Base-by-base conservation (phyloP, 2,113 vertebrate species). In the Calidris pugnax region DNA sequence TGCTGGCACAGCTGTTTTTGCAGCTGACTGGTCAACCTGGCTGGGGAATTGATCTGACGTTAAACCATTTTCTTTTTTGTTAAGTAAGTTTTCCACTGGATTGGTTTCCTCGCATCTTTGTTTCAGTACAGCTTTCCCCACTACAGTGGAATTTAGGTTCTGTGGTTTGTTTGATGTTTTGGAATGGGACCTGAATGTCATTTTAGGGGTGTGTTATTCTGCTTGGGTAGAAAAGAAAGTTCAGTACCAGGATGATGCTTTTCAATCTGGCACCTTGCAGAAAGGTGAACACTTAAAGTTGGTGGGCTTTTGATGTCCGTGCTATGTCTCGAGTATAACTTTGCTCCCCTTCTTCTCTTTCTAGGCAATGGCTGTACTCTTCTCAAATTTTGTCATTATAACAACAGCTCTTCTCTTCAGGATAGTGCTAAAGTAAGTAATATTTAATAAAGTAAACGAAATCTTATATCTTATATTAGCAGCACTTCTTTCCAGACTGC, bases 351-450 rank as follows among this genome's bases (percentile, higher is more conserved):
- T 63, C 95, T 77, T 98, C 43, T 97, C 86, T 96, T 98, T 96
- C 87, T 98, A 99, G 99, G 99, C 99, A 88, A 99, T 99, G 99
- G 99, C 99, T 64, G 99, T 99, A 75, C 97, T 99, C 86, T 99
- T 99, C 97, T 99, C 99, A 96, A 99, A 99, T 98, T 99, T 99
- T 98, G 99, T 99, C 88, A 99, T 99, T 97, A 98, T 99, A 97
- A 99, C 99, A 96, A 99, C 99, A 95, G 99, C 99, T 85, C 97
- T 99, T 73, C 98, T 99, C 77, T 99, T 99, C 97, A 98, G 99
- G 95, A 93, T 99, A 79, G 99, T 99, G 90, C 97, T 99, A 43
- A 99, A 99, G 99, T 99, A 99, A 99, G 99, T 97, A 82, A 30
- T 98, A 90, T 71, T 93, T 94, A 57, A 67, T 90, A 64, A 96